phyloP scores from a whole-genome alignment of 2,113 vertebrate species.

The Sigmodon hispidus region DNA sequence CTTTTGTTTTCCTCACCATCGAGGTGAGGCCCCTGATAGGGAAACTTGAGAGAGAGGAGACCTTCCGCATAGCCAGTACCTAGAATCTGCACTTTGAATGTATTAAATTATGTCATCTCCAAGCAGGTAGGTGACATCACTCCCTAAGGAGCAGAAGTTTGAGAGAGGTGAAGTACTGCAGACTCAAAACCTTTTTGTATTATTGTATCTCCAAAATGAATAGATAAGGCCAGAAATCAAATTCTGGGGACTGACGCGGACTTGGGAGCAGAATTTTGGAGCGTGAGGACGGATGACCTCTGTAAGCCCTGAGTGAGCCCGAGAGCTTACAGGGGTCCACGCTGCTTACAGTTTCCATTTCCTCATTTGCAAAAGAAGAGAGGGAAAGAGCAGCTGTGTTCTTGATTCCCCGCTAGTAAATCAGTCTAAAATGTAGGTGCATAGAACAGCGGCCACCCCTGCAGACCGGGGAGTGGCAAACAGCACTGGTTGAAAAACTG shows the following conservation, averaged over 20 bases:
- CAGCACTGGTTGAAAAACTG: neutral
- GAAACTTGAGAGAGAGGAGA: conserved; percentile 32
- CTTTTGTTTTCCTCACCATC: conserved; percentile 61
- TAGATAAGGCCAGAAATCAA: conserved; percentile 27
- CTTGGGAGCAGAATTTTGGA: neutral
- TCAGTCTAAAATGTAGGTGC: neutral
- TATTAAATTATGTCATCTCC: conserved; percentile 31
- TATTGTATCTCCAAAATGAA: neutral
- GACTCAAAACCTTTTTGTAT: neutral
- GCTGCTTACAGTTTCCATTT: neutral
- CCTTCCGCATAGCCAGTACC: conserved; percentile 30
- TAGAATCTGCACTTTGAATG: conserved; percentile 55
- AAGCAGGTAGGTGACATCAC: conserved; percentile 24
- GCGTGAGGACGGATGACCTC: neutral
- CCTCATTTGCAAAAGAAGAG: neutral
- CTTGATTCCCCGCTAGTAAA: neutral
- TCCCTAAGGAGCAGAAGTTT: conserved; percentile 28
- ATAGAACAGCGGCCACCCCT: neutral
- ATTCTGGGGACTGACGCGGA: neutral
- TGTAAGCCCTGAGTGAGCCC: neutral
- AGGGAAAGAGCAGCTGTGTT: no score
- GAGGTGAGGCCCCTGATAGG: conserved; percentile 20
- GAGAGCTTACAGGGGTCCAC: neutral
- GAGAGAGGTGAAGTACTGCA: neutral
- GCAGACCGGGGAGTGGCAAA: neutral